Base-by-base conservation (phyloP, 2,113 vertebrate species). In the Heliornis fulica region DNA sequence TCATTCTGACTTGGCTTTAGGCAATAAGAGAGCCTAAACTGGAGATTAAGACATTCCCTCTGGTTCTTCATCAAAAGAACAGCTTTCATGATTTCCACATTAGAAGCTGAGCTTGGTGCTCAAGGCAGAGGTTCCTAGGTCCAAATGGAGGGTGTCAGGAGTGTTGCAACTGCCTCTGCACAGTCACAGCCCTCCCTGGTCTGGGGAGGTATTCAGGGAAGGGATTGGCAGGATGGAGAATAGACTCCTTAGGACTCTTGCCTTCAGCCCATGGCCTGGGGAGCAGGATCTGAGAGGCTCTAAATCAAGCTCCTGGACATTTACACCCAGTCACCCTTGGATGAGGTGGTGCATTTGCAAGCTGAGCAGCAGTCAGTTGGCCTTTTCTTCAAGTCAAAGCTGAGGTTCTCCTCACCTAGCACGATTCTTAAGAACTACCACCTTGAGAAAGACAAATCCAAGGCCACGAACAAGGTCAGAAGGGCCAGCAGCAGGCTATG, bases 1-100 rank as follows among this genome's bases (percentile, higher is more conserved):
- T 97, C 96, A 96, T 97, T 87, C 89, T 97, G 96, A 97, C 93
- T 95, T 76, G 54, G 61, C 89, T 79, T 72, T 34, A 60, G 81
- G 34, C 61, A 75, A 56, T 68, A 65, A 74, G 48, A 41, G 50
- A 69, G 3, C 48, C 45, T 64, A n/a, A 48, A 5, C 40, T 53
- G 20, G 38, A 19, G 36, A 89, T 95, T 91, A 92, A 92, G 91
- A 82, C n/a, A 79, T 84, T 91, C 36, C n/a, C 19, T 87, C 60
- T 71, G n/a, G 41, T 84, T 89, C 57, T 90, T 76, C 72, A 46
- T 63, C 76, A 71, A 59, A 93, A 64, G 74, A 75, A 65, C 4
- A 54, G 48, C n/a, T 38, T 84, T 91, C n/a, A 32, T 53, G 45
- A 45, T 57, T 87, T 91, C 46, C 57, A 50, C 1, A 0, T 66